Conservation (phyloP, 2,113 vertebrate species). For the Heterochromis multidens region DNA sequence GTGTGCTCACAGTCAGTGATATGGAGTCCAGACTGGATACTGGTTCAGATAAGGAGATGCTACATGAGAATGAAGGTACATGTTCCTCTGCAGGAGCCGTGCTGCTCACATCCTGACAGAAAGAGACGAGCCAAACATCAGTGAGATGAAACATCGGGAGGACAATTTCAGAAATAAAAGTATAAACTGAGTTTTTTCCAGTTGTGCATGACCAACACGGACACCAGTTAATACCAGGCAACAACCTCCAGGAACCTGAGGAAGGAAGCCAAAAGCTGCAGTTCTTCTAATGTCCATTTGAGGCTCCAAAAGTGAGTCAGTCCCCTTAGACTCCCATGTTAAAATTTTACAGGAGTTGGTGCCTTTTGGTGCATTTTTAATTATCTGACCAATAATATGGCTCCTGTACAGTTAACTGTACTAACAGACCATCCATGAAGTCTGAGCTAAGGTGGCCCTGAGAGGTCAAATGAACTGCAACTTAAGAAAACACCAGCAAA, state of each 20-base stretch:
- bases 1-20: constrained; percentile 7
- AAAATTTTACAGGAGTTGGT: neutral
- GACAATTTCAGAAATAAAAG: neutral
- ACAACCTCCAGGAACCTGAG: neutral
- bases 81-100: neutral
- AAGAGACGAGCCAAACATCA: neutral
- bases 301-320: neutral
- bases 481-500: neutral
- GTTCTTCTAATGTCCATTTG: neutral
- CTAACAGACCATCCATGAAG: neutral
- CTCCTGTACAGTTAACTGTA: neutral
- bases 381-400: neutral
- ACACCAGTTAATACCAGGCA: neutral
- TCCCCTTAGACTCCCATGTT: neutral
- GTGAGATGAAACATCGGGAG: neutral
- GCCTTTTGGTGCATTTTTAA: neutral
- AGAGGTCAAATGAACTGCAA: neutral
- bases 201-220: neutral
- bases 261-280: neutral
- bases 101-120: constrained; percentile 5
- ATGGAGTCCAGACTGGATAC: constrained; percentile 33
- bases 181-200: neutral
- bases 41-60: neutral
- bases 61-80: neutral
- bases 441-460: neutral